These are phyloP conservation scores for Pogonophryne albipinna DNA, from an alignment of 2,797 vertebrate species.

Conservation along the genomic window DNA sequence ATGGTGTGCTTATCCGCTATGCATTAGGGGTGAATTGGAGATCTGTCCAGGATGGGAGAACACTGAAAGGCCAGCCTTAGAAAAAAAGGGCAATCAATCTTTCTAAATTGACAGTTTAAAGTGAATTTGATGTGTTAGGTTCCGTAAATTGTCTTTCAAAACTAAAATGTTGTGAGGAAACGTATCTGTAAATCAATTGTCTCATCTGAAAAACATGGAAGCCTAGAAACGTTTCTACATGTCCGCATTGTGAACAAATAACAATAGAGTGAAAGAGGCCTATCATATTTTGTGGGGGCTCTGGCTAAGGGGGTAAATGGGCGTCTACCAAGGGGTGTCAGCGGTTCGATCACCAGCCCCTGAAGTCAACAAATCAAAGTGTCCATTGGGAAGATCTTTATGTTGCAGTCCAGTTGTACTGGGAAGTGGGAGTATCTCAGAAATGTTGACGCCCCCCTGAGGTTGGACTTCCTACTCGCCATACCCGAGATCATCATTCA, in stretches of 20 bases:
- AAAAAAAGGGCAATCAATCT: not conserved
- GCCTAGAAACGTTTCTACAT: not conserved
- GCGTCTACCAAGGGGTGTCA: too few relatives aligned
- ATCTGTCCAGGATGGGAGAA: not conserved
- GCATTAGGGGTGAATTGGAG: not conserved
- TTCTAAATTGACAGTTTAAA: not conserved
- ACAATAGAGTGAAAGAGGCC: not conserved
- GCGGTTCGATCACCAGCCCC: too few relatives aligned
- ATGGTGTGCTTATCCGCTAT: not conserved
- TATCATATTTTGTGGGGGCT: not conserved
- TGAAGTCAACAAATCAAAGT: too few relatives aligned
- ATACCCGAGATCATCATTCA: too few relatives aligned
- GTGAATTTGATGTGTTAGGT: not conserved
- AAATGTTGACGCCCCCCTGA: too few relatives aligned
- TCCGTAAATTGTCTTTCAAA: too few relatives aligned
- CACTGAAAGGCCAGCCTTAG: not conserved
- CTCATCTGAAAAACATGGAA: conserved; percentile 3
- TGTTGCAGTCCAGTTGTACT: too few relatives aligned
- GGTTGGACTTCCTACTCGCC: too few relatives aligned
- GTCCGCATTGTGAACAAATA: not conserved
- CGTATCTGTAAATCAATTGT: not conserved
- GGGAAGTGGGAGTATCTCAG: too few relatives aligned
- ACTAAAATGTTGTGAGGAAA: not conserved
- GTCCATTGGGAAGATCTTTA: too few relatives aligned
- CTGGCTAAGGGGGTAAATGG: too few relatives aligned